Evolutionary conservation across 2,113 vertebrate genomes (phyloP).

Genomic region (Sciurus niger): DNA sequence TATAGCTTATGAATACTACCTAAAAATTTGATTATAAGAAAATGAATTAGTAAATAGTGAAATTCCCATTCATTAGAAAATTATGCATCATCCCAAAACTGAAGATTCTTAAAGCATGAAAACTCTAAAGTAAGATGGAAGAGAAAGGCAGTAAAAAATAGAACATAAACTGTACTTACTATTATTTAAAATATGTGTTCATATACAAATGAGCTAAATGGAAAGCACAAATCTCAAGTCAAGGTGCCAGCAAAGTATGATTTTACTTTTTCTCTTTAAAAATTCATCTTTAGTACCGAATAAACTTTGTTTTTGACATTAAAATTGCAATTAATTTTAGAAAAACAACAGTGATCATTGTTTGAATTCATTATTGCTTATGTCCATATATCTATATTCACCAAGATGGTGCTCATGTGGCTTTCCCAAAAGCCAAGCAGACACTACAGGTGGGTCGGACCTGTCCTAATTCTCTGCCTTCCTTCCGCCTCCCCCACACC

Average conservation of each 20-base stretch:
- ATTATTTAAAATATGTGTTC: constrained; percentile 51
- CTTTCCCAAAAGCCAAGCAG: not conserved
- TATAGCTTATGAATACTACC: not conserved
- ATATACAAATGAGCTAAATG: not conserved
- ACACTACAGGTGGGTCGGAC: not conserved
- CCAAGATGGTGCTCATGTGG: not conserved
- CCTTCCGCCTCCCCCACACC: not conserved
- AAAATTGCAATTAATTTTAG: not conserved
- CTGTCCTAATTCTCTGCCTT: not conserved
- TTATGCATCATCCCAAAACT: not conserved
- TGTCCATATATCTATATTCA: not conserved
- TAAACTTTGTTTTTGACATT: not conserved
- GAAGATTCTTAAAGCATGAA: not conserved
- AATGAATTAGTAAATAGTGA: not conserved
- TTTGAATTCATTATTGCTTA: not conserved
- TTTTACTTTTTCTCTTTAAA: not conserved
- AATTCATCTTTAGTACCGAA: not conserved
- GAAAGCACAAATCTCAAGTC: not conserved
- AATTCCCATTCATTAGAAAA: constrained; percentile 35
- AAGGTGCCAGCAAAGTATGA: not conserved
- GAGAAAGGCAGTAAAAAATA: not conserved
- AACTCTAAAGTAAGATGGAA: not conserved
- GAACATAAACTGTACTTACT: not conserved
- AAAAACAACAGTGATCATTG: not conserved
- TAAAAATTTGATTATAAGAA: not conserved